A percentile compares a stretch with the other conserved stretches of the same genome.
These are phyloP conservation scores for Lithophane leautieri DNA, from an alignment of 2,888 invertebrate genomes.

Conservation along the genomic window DNA sequence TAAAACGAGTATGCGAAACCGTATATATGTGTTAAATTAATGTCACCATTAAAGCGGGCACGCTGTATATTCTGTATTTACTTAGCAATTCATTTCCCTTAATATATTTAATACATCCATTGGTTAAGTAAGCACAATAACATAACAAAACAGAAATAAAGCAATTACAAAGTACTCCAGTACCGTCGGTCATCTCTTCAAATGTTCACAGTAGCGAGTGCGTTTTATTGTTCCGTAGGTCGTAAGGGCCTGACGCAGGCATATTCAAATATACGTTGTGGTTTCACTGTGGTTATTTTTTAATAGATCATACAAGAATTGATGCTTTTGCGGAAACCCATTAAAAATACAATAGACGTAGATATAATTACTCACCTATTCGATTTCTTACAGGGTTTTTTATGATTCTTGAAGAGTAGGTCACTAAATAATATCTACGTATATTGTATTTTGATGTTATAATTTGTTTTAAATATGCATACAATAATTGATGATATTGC, in stretches of 20 bases:
- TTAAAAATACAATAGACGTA: no score
- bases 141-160: conserved; percentile 48
- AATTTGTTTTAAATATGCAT: background rate
- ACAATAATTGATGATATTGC: background rate
- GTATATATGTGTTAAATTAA: no score
- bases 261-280: conserved; percentile 40
- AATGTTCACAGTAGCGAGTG: conserved; percentile 69
- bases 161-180: conserved; percentile 23
- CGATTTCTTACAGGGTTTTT: no score
- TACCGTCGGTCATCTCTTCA: conserved; percentile 56
- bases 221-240: conserved; percentile 67
- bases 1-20: no score
- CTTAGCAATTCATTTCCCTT: background rate
- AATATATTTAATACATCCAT: background rate
- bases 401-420: no score
- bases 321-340: no score
- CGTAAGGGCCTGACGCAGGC: conserved; percentile 53
- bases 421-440: no score
- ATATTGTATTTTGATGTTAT: background rate
- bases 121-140: background rate
- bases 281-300: conserved; percentile 23
- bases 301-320: background rate
- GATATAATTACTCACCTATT: no score
- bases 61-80: background rate
- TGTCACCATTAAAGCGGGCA: no score